Percentiles rank a stretch among this genome's conserved stretches.
Conservation (phyloP, 1,140 invertebrate species). For the Phymorhynchus buccinoides region DNA sequence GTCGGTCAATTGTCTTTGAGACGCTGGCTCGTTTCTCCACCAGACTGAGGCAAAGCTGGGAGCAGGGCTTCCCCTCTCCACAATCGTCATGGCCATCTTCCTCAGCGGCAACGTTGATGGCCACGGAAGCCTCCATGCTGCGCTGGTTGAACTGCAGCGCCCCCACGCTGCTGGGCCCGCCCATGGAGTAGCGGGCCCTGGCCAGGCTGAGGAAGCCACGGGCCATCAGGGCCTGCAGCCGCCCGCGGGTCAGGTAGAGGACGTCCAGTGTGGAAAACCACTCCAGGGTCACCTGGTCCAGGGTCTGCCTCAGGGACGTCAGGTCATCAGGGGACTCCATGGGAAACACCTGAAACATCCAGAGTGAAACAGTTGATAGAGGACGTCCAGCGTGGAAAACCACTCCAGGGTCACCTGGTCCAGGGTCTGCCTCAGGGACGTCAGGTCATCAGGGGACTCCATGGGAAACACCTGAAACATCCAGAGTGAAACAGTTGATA, state of each 20-base stretch:
- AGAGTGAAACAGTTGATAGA: conserved; percentile 40
- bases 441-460: neutral
- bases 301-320: conserved; percentile 39
- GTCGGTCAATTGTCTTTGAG: too few relatives aligned
- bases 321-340: neutral
- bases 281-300: conserved; percentile 50
- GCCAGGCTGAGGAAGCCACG: conserved; percentile 53
- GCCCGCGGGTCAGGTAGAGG: conserved; percentile 42
- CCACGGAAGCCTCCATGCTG: conserved; percentile 29
- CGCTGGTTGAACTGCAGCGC: conserved; percentile 48
- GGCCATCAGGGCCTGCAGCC: conserved; percentile 47
- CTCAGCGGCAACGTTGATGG: conserved; percentile 31
- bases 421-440: conserved; percentile 43
- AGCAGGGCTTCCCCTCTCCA: neutral
- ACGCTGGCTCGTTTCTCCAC: neutral
- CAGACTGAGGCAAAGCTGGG: neutral
- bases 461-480: neutral
- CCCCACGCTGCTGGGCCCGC: conserved; percentile 44
- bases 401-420: conserved; percentile 49
- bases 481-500: too few relatives aligned
- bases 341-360: neutral
- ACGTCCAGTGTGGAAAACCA: conserved; percentile 50
- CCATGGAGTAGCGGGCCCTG: conserved; percentile 52
- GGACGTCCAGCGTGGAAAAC: conserved; percentile 48
- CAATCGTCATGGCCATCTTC: neutral